These are phyloP conservation scores for Notospermus geniculatus DNA, from an alignment of 1,140 invertebrate species.

Conservation along the genomic window DNA sequence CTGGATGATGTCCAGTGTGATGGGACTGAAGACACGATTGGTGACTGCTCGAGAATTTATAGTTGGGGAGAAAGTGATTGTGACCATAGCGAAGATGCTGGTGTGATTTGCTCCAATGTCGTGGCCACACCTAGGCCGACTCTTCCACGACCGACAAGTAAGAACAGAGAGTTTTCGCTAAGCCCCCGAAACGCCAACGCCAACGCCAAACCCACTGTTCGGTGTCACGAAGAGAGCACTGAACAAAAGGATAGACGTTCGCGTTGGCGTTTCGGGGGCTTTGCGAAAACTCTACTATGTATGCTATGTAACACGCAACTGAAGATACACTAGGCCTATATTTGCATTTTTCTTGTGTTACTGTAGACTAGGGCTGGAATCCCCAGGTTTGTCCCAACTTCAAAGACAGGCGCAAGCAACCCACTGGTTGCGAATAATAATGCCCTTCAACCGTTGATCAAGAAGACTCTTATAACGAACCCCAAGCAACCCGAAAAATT, in stretches of 20 bases:
- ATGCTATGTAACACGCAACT: too few species aligned
- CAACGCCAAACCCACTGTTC: too few species aligned
- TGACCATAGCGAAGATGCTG: conserved; percentile 64
- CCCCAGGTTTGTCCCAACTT: not conserved
- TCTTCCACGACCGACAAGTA: not conserved
- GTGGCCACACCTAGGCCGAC: not conserved
- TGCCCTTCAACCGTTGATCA: not conserved
- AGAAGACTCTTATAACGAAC: too few species aligned
- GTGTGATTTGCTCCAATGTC: conserved; percentile 28
- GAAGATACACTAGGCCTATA: too few species aligned
- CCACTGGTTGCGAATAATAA: not conserved
- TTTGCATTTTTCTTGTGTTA: too few species aligned
- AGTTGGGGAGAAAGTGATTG: conserved; percentile 76
- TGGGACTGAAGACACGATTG: conserved; percentile 68
- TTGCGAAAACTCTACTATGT: too few species aligned
- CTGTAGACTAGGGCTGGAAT: too few species aligned
- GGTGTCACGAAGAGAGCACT: too few species aligned
- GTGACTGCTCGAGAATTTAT: conserved; percentile 69
- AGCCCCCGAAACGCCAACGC: too few species aligned
- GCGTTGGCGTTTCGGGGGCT: too few species aligned
- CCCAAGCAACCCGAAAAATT: not conserved
- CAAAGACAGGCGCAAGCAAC: not conserved
- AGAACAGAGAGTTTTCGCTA: not conserved
- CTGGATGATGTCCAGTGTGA: conserved; percentile 73
- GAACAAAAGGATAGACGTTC: too few species aligned